phyloP scores from a whole-genome alignment of 2,113 vertebrate genomes.

The Meleagris gallopavo region DNA sequence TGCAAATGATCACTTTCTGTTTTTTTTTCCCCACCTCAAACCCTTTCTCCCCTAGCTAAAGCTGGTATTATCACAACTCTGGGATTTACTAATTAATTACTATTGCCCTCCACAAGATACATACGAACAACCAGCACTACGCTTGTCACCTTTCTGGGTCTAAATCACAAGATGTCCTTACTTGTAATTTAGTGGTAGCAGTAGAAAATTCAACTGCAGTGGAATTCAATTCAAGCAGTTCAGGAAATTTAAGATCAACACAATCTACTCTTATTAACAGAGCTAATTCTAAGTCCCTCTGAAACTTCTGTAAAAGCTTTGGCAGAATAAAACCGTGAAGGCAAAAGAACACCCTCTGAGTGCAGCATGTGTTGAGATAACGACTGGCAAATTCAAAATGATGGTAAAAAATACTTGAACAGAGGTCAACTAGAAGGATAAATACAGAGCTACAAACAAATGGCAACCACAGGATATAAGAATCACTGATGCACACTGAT shows the following conservation, averaged over 20 bases:
- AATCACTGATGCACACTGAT: not conserved
- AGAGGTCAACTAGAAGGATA: slow-evolving; percentile 48
- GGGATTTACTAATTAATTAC: not conserved
- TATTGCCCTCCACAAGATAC: not conserved
- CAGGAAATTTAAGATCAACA: not conserved
- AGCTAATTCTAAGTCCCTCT: not conserved
- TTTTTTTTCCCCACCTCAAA: not conserved
- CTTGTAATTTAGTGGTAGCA: not conserved
- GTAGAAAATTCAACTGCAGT: not conserved
- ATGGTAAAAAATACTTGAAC: not conserved
- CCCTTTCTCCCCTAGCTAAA: not conserved
- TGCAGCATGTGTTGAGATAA: rapidly evolving
- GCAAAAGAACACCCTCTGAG: not conserved
- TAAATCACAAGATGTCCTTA: not conserved
- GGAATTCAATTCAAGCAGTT: not conserved
- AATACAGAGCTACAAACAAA: not conserved
- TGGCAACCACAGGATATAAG: not conserved
- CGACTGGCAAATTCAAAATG: not conserved
- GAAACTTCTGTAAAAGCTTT: not conserved
- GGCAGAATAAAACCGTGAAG: not conserved
- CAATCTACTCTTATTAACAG: not conserved
- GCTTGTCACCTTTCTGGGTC: not conserved
- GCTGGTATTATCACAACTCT: not conserved
- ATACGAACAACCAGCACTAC: not conserved
- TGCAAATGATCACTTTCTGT: not conserved